Conservation (phyloP, 2,797 vertebrate genomes). For the Trachurus trachurus region DNA sequence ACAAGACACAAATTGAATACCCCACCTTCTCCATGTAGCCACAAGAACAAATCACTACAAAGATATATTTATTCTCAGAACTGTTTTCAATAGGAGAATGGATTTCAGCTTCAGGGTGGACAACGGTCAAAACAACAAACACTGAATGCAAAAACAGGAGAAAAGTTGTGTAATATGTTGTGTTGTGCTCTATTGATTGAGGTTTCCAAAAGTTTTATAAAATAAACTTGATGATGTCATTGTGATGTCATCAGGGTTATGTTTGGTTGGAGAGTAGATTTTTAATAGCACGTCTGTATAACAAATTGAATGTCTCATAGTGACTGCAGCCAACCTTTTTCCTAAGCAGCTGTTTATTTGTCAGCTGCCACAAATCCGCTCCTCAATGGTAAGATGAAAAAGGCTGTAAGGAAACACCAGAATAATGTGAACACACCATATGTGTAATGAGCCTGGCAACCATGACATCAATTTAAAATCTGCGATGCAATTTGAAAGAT, state of each 20-base stretch:
- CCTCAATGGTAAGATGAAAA: not conserved
- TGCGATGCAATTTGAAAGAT: conserved; percentile 23
- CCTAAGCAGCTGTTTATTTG: conserved; percentile 11
- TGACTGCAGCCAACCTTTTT: conserved; percentile 13
- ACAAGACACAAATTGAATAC: too few relatives aligned
- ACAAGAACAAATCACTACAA: too few relatives aligned
- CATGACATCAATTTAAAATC: conserved; percentile 45
- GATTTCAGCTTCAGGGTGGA: too few relatives aligned
- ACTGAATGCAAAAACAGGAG: too few relatives aligned
- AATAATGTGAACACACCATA: conserved; percentile 32
- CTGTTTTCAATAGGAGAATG: too few relatives aligned
- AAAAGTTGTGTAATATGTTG: not conserved
- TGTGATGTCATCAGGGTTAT: not conserved
- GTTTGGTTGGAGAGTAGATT: not conserved
- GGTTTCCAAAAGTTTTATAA: not conserved
- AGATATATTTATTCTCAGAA: too few relatives aligned
- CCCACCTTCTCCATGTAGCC: too few relatives aligned
- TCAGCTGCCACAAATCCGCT: conserved; percentile 13
- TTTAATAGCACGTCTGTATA: not conserved
- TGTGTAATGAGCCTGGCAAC: conserved; percentile 38
- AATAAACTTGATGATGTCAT: not conserved
- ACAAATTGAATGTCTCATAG: not conserved
- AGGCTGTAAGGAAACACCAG: conserved; percentile 11
- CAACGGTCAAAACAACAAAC: too few relatives aligned
- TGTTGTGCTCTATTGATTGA: not conserved